phyloP scores from a whole-genome alignment of 2,113 vertebrate species.

The Microcebus lehilahytsara region DNA sequence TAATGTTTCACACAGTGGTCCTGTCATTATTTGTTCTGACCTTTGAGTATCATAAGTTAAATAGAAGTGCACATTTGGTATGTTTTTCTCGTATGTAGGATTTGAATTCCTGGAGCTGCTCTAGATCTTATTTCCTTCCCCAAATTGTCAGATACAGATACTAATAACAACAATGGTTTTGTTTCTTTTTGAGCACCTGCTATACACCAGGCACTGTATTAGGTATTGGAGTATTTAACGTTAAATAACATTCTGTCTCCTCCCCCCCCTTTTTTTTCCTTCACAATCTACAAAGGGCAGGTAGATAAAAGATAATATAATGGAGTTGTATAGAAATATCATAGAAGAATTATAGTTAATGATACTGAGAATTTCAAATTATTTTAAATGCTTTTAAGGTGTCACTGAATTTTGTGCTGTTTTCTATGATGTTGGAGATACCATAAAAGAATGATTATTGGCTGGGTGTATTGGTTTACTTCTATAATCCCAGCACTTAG shows the following conservation, averaged over 20 bases:
- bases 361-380: background rate
- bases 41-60: background rate
- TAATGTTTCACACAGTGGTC: background rate
- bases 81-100: background rate
- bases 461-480: too few species aligned
- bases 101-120: background rate
- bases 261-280: background rate
- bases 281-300: background rate
- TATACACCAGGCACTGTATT: background rate
- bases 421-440: background rate
- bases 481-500: too few species aligned
- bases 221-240: background rate
- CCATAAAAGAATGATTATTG: background rate
- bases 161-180: background rate
- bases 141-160: background rate
- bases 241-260: background rate
- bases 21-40: background rate
- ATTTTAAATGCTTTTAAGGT: background rate
- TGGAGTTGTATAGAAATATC: background rate
- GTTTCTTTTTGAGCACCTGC: background rate
- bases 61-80: background rate
- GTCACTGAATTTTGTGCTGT: background rate
- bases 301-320: background rate
- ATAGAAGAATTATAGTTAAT: background rate
- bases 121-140: background rate